These are phyloP conservation scores for Allygus modestus DNA, from an alignment of 2,888 invertebrate genomes.

Conservation along the genomic window DNA sequence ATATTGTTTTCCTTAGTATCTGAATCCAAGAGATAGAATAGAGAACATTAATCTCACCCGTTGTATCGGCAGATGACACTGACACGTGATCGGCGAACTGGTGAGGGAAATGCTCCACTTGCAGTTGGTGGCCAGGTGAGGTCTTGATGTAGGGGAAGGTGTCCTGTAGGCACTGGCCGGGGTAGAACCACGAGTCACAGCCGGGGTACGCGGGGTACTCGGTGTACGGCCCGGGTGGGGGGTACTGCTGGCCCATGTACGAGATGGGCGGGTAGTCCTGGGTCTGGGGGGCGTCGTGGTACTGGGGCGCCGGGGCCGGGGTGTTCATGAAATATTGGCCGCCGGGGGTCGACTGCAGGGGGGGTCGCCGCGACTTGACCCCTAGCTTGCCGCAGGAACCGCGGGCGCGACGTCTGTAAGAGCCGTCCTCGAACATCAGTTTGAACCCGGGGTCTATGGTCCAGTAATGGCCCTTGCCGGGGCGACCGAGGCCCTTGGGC, in stretches of 20 bases:
- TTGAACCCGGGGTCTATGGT: constrained; percentile 97
- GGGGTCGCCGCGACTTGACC: neutral
- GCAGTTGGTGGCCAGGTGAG: constrained; percentile 55
- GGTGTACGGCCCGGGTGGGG: constrained; percentile 42
- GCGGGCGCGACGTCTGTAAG: constrained; percentile 92
- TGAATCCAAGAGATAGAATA: neutral
- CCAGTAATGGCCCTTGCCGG: constrained; percentile 99
- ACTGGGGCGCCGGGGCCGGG: neutral
- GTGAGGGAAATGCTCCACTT: constrained; percentile 14
- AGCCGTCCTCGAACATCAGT: constrained; percentile 98
- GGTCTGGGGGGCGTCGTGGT: constrained; percentile 1
- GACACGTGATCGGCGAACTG: constrained; percentile 62
- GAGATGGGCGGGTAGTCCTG: neutral
- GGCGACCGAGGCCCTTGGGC: constrained; percentile 93
- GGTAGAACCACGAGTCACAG: constrained; percentile 59
- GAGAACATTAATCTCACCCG: neutral
- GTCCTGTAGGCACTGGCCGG: constrained; percentile 60
- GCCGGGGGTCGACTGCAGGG: neutral
- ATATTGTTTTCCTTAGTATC: too few species aligned
- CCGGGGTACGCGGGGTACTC: constrained; percentile 61
- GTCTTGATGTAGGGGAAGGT: constrained; percentile 63
- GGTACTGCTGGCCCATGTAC: constrained; percentile 22
- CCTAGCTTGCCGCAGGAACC: constrained; percentile 96
- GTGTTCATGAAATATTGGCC: neutral
- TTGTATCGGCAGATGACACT: constrained; percentile 2